Conservation (phyloP, 2,888 invertebrate genomes). For the Pristionchus japonicus region DNA sequence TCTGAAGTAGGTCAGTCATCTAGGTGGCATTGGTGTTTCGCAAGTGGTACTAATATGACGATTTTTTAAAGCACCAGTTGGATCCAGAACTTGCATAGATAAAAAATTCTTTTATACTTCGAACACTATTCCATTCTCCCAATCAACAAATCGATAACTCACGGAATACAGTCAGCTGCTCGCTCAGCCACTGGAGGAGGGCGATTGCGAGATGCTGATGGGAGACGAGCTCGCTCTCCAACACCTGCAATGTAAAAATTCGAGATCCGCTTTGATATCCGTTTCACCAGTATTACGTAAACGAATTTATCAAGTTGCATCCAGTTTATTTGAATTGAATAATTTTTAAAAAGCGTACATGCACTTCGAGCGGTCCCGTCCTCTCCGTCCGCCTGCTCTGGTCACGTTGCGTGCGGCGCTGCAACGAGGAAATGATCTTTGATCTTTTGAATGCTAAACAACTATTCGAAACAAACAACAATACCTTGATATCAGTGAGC, state of each 20-base stretch:
- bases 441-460: not conserved
- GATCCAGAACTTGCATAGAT: no score
- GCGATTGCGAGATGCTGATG: conserved; percentile 94
- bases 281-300: not conserved
- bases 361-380: conserved; percentile 67
- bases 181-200: conserved; percentile 91
- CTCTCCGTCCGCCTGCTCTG: conserved; percentile 66
- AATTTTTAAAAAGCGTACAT: conserved; percentile 57
- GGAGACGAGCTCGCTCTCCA: conserved; percentile 90
- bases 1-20: no score
- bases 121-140: no score
- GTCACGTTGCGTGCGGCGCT: conserved; percentile 60
- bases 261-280: not conserved
- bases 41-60: no score
- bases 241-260: conserved; percentile 79
- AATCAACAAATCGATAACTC: conserved; percentile 51
- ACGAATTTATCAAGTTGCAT: not conserved
- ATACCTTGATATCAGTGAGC: conserved; percentile 44
- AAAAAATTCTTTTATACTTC: no score
- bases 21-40: no score
- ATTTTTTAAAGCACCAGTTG: no score
- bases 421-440: not conserved
- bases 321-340: no score
- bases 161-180: conserved; percentile 78
- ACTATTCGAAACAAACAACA: no score